A percentile compares a stretch with the other conserved stretches of the same genome.
Evolutionary conservation across 2,797 vertebrate genomes (phyloP).

Genomic region (Selene dorsalis): DNA sequence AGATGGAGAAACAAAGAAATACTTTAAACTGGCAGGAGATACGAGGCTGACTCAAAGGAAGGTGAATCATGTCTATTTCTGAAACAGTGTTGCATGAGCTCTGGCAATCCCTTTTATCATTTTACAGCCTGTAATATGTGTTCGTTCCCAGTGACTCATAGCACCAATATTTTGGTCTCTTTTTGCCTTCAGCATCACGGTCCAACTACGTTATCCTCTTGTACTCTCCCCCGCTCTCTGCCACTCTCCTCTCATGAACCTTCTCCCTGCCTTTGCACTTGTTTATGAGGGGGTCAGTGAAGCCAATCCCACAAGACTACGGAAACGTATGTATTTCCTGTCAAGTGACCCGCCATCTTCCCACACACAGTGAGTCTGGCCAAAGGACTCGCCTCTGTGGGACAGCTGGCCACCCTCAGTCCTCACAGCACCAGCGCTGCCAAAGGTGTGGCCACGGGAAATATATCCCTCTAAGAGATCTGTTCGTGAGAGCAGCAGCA

Average conservation of each 20-base stretch:
- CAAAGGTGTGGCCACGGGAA: conserved; percentile 75
- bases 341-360: conserved; percentile 66
- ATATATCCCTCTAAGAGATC: conserved; percentile 51
- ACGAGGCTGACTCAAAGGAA: conserved; percentile 47
- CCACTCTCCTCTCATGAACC: conserved; percentile 53
- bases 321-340: conserved; percentile 73
- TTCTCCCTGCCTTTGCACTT: conserved; percentile 55
- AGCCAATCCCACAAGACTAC: conserved; percentile 82
- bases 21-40: conserved; percentile 9
- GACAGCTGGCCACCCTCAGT: conserved; percentile 49
- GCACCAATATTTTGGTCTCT: conserved; percentile 69
- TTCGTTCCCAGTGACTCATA: conserved; percentile 67
- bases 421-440: conserved; percentile 49
- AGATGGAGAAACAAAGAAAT: conserved; percentile 13
- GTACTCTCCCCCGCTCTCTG: conserved; percentile 45
- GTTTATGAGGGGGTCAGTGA: conserved; percentile 61
- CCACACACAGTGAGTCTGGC: conserved; percentile 69
- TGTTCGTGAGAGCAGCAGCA: conserved; percentile 53
- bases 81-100: conserved; percentile 56
- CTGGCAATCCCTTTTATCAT: conserved; percentile 61
- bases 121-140: conserved; percentile 67
- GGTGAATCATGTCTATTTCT: conserved; percentile 71
- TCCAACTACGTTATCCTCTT: conserved; percentile 59
- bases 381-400: conserved; percentile 73
- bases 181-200: conserved; percentile 48